phyloP scores from a whole-genome alignment of 2,888 invertebrate species.

The Pherbina coryleti region DNA sequence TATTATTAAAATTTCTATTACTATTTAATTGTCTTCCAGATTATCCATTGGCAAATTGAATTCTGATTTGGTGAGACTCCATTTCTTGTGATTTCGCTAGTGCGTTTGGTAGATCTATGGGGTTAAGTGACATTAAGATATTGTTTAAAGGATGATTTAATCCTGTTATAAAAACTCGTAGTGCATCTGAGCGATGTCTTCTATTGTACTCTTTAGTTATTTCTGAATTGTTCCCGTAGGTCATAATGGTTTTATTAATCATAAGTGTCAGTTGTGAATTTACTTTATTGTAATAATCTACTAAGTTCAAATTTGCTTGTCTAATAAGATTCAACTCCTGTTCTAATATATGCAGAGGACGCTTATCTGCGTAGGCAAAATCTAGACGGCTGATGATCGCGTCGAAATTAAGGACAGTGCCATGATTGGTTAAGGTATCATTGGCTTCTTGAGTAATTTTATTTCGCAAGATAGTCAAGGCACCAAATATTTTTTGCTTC shows the following conservation, averaged over 20 bases:
- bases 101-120: neutral
- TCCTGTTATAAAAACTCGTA: conserved; percentile 1
- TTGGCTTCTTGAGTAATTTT: too few relatives aligned
- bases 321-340: conserved; percentile 38
- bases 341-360: conserved; percentile 38
- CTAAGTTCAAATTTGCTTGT: conserved; percentile 22
- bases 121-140: neutral
- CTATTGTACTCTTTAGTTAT: conserved; percentile 32
- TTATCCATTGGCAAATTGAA: neutral
- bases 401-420: conserved; percentile 41
- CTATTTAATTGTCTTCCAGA: neutral
- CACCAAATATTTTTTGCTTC: too few relatives aligned
- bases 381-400: too few relatives aligned
- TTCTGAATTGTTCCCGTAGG: conserved; percentile 18
- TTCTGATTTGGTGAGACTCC: neutral
- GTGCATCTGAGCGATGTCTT: conserved; percentile 16
- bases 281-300: conserved; percentile 36
- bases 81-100: conserved; percentile 10
- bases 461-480: too few relatives aligned
- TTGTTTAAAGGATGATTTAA: neutral
- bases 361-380: conserved; percentile 39
- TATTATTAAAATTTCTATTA: neutral
- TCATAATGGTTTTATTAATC: conserved; percentile 24
- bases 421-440: too few relatives aligned
- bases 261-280: neutral